Evolutionary conservation across 1,140 invertebrate genomes (phyloP).

Genomic region (Eubasilissa regina): DNA sequence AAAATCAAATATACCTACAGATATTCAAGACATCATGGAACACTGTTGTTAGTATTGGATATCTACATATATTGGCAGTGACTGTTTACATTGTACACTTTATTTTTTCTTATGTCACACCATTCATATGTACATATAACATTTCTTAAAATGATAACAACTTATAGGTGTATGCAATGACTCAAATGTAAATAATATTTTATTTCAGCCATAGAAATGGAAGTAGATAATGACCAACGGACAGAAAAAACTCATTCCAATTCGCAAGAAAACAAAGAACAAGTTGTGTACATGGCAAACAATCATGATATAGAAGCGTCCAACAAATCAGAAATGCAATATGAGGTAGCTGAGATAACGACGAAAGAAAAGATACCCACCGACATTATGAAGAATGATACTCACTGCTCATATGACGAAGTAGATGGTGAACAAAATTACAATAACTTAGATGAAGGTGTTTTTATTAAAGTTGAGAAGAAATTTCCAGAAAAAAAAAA

Average conservation of each 20-base stretch:
- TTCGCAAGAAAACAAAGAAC: neutral
- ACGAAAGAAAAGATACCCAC: no score
- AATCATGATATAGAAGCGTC: neutral
- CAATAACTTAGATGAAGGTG: no score
- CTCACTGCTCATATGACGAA: no score
- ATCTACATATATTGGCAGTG: no score
- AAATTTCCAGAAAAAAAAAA: no score
- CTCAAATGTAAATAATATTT: neutral
- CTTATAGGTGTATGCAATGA: neutral
- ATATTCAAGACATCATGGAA: neutral
- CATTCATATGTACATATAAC: no score
- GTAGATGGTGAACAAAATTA: no score
- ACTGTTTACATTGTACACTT: neutral
- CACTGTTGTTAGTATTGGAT: neutral
- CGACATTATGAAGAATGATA: no score
- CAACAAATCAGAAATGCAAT: neutral
- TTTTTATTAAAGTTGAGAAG: no score
- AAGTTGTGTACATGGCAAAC: neutral
- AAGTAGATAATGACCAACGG: neutral
- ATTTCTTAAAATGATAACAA: no score
- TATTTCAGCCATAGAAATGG: slow-evolving; percentile 18
- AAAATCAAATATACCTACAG: neutral
- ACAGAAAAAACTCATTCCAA: neutral
- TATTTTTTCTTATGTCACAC: no score
- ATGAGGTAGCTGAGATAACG: no score